Conservation (phyloP, 1,140 invertebrate genomes). For the Helicoverpa armigera region DNA sequence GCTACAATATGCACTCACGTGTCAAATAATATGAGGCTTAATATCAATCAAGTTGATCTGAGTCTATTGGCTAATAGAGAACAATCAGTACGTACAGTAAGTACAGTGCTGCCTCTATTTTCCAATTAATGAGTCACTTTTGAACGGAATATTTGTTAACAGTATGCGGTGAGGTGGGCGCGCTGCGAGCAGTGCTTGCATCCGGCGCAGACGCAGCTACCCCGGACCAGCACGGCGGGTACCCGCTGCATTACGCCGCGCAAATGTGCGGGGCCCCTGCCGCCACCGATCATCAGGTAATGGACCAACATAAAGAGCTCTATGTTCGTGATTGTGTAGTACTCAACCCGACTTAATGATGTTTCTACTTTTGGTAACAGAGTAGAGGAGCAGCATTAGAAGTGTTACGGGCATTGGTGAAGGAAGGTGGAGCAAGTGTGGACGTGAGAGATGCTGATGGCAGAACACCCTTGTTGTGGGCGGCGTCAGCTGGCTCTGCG, state of each 20-base stretch:
- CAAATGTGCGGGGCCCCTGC: constrained; percentile 96
- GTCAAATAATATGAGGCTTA: background rate
- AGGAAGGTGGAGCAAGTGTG: constrained; percentile 92
- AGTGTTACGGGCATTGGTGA: constrained; percentile 94
- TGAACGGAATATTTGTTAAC: constrained; percentile 54
- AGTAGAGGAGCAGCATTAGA: constrained; percentile 89
- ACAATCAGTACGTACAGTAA: no score
- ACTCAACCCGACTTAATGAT: background rate
- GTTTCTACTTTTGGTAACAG: constrained; percentile 50
- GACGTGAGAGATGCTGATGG: constrained; percentile 96
- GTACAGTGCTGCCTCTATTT: no score
- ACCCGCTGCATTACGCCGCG: constrained; percentile 98
- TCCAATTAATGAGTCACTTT: no score
- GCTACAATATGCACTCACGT: background rate
- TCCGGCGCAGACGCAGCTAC: constrained; percentile 94
- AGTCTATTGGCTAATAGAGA: no score
- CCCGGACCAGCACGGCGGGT: constrained; percentile 97
- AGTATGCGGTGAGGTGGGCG: constrained; percentile 97
- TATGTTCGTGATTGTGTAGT: no score
- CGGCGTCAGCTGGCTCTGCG: constrained; percentile 97
- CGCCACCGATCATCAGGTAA: constrained; percentile 88
- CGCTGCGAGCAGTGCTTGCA: constrained; percentile 93
- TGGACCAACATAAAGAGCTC: background rate
- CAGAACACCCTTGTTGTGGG: constrained; percentile 97
- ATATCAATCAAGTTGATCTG: background rate